Base-by-base conservation (phyloP, 2,888 invertebrate genomes). In the Drosophila nr. perissopoda region DNA sequence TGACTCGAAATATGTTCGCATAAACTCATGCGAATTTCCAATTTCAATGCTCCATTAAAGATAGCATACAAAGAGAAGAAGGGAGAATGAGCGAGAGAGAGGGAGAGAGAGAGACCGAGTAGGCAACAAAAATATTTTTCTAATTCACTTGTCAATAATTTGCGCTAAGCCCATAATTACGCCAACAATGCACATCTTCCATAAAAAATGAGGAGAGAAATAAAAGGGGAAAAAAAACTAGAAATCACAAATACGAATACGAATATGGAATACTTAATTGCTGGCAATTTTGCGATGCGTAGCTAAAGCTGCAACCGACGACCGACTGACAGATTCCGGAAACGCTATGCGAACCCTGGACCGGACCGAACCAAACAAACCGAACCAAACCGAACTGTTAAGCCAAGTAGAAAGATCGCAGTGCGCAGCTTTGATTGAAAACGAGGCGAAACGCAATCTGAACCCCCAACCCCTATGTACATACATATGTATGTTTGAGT, bases 121-220 rank as follows among this genome's bases (percentile, higher is more conserved):
- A 36, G 46, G 16, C 51, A 69, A 65, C 53, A 69, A 64, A 70
- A 74, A 85, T 75, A 75, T 85, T 83, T 82, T 89, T 89, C 87
- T 89, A 87, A 87, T 81, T 87, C 87, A 87, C 87, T 87, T 87
- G 87, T 65, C 88, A 87, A 89, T 87, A 88, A 89, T 79, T 78
- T 76, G 76, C 46, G 77, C 70, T 89, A 87, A 89, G 89, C 89
- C 85, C 54, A 87, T 89, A 85, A 85, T 85, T 85, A 85, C 84
- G 76, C 82, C 88, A 81, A 84, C 82, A 89, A 87, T 84, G 82
- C 76, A 69, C 72, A 76, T 70, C 71, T 64, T 65, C 81, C 76
- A 66, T 36, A 40, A 42, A 59, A 56, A 42, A 38, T 2, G 54
- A 38, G 34, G 16, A 63, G 25, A 60, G 27, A 38, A 52, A 66